Evolutionary conservation across 1,140 invertebrate species (phyloP).

Genomic region (Carposina sasakii): DNA sequence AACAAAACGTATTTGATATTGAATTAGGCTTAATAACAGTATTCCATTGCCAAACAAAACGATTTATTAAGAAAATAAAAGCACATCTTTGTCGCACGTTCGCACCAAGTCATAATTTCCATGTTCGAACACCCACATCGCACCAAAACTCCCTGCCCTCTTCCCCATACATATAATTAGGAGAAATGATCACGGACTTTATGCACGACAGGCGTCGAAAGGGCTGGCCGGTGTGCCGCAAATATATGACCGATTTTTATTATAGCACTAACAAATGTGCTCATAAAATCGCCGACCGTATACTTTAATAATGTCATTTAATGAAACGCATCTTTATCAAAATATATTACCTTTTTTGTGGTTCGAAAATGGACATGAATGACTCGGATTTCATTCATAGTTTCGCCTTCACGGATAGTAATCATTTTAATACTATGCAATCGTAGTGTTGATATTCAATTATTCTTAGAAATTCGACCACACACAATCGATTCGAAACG

Average conservation of each 20-base stretch:
- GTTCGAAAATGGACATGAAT: slow-evolving; percentile 38
- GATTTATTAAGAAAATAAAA: slow-evolving; percentile 45
- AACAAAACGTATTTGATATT: too few species aligned
- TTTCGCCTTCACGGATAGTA: slow-evolving; percentile 30
- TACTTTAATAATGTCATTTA: slow-evolving; percentile 53
- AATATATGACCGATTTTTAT: slow-evolving; percentile 63
- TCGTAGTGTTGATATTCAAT: slow-evolving; percentile 61
- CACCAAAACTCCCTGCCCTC: slow-evolving; percentile 40
- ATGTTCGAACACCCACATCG: slow-evolving; percentile 68
- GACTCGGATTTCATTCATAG: slow-evolving; percentile 47
- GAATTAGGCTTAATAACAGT: slow-evolving; percentile 35
- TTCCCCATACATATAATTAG: slow-evolving; percentile 60
- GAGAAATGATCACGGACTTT: slow-evolving; percentile 63
- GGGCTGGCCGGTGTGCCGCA: slow-evolving; percentile 41
- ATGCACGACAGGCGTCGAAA: slow-evolving; percentile 67
- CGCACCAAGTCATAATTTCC: slow-evolving; percentile 60
- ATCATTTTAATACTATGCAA: slow-evolving; percentile 58
- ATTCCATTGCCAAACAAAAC: slow-evolving; percentile 34
- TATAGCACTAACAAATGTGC: slow-evolving; percentile 52
- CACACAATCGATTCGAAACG: slow-evolving; percentile 47
- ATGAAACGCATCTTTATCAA: slow-evolving; percentile 54
- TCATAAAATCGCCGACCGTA: slow-evolving; percentile 48
- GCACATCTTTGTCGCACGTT: slow-evolving; percentile 41
- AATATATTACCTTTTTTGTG: slow-evolving; percentile 37
- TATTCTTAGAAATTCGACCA: slow-evolving; percentile 64